phyloP scores from a whole-genome alignment of 2,888 invertebrate species.

The Portevinia maculata region DNA sequence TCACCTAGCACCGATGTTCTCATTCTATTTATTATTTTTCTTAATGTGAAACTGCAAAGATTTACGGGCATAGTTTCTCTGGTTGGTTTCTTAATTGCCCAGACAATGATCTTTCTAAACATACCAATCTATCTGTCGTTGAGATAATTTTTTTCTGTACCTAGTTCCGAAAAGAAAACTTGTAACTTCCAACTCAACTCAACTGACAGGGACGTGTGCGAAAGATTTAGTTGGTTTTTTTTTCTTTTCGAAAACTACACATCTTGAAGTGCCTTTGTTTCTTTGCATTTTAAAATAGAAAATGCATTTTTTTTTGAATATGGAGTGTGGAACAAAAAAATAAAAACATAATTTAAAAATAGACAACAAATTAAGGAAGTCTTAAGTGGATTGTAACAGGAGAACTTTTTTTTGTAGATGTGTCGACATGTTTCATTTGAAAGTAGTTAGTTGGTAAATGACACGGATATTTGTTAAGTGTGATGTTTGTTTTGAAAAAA shows the following conservation, averaged over 20 bases:
- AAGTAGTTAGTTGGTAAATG: too few species aligned
- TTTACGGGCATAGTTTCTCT: constrained; percentile 17
- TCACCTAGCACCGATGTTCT: not conserved
- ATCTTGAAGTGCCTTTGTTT: not conserved
- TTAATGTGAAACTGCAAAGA: constrained; percentile 2
- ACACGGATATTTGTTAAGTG: too few species aligned
- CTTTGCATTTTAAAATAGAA: constrained; percentile 4
- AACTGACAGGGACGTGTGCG: constrained; percentile 11
- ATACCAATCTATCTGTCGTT: constrained; percentile 26
- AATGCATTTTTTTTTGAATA: constrained; percentile 1
- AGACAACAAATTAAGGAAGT: constrained; percentile 18
- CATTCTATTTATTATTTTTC: not conserved
- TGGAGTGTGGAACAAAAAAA: not conserved
- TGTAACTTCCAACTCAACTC: constrained; percentile 6
- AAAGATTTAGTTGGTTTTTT: constrained; percentile 8
- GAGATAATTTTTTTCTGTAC: constrained; percentile 15
- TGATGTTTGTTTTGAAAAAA: too few species aligned
- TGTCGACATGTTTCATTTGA: too few species aligned
- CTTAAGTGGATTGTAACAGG: constrained; percentile 4
- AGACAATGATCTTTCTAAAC: constrained; percentile 14
- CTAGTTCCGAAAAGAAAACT: not conserved
- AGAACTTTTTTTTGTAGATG: not conserved
- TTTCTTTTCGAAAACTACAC: constrained; percentile 5
- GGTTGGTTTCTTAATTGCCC: constrained; percentile 10
- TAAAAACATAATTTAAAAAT: constrained; percentile 5